Evolutionary conservation across 2,797 vertebrate species (phyloP).

Genomic region (Oreochromis mossambicus): DNA sequence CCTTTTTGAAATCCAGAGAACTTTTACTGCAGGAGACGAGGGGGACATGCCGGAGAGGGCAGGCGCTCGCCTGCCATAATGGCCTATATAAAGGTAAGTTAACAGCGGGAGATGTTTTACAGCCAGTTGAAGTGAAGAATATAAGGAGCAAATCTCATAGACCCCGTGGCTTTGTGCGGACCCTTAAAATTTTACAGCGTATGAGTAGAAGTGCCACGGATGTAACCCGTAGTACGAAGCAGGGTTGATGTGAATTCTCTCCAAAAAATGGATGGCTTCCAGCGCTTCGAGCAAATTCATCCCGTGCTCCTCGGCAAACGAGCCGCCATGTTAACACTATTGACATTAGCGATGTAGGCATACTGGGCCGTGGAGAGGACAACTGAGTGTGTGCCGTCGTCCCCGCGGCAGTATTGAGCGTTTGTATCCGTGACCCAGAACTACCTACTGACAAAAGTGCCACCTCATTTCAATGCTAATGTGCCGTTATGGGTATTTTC

Average conservation of each 20-base stretch:
- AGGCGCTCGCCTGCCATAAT: neutral
- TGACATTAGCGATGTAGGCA: constrained; percentile 34
- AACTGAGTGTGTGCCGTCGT: constrained; percentile 8
- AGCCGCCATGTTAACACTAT: constrained; percentile 25
- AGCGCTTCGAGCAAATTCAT: neutral
- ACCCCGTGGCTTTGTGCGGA: neutral
- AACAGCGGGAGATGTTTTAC: constrained; percentile 17
- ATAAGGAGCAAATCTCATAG: neutral
- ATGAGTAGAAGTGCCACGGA: neutral
- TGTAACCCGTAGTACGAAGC: neutral
- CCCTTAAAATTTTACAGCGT: constrained; percentile 14
- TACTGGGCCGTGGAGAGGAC: constrained; percentile 2
- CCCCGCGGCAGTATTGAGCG: constrained; percentile 29
- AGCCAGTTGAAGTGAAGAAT: constrained; percentile 4
- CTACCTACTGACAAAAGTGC: constrained; percentile 44
- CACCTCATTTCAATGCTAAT: constrained; percentile 73
- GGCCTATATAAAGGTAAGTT: constrained; percentile 5
- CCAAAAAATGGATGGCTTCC: constrained; percentile 13
- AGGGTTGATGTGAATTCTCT: constrained; percentile 9
- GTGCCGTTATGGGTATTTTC: constrained; percentile 53
- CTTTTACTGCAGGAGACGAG: neutral
- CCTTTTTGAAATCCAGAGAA: neutral
- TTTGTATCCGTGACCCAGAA: constrained; percentile 59
- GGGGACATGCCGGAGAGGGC: neutral
- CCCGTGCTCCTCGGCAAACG: constrained; percentile 15